Base-by-base conservation (phyloP, 2,113 vertebrate genomes). In the Microcebus murinus region DNA sequence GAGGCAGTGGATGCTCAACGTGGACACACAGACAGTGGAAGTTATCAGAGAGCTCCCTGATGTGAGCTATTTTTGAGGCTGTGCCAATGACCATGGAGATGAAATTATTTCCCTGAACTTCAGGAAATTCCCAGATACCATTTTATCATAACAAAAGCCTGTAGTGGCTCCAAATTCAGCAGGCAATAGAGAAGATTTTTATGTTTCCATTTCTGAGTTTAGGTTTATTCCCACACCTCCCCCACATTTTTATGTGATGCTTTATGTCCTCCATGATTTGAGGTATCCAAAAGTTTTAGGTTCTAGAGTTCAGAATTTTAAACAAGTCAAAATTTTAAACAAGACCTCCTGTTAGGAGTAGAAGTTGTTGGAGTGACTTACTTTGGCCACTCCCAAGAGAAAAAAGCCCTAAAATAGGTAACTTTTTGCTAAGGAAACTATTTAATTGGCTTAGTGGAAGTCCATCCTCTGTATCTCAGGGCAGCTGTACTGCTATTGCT, bases 231-330 rank as follows among this genome's bases (percentile, higher is more conserved):
- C 6, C 11, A 93, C 4, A 18, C 36, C 3, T 45, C 8, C 52
- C 3, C 88, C 6, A 61, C 12, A 85, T 96, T 94, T 95, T 20
- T 48, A 6, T 55, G 18, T 57, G 52, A n/a, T 76, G 4, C 36
- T 92, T n/a, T 93, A 86, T 65, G 31, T 63, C 45, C 45, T 87
- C 20, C 6, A 57, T 55, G 57, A 42, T 21, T 74, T 70, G 36
- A 45, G 3, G 4, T 90, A 29, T 74, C 17, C 3, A 71, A 74
- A 85, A 59, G 4, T 83, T 93, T 95, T 74, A 74, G 31, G 12
- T 59, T 92, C 31, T 73, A 79, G 80, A 48, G 21, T 77, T 89
- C 25, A 94, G 25, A 34, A 92, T 91, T 90, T 89, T 61, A 55
- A 86, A 77, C 15, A 73, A 59, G 36, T 34, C 39, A 17, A 67